A percentile compares a stretch with the other conserved stretches of the same genome.
Conservation (phyloP, 2,113 vertebrate genomes). For the Corythornis vintsioides region DNA sequence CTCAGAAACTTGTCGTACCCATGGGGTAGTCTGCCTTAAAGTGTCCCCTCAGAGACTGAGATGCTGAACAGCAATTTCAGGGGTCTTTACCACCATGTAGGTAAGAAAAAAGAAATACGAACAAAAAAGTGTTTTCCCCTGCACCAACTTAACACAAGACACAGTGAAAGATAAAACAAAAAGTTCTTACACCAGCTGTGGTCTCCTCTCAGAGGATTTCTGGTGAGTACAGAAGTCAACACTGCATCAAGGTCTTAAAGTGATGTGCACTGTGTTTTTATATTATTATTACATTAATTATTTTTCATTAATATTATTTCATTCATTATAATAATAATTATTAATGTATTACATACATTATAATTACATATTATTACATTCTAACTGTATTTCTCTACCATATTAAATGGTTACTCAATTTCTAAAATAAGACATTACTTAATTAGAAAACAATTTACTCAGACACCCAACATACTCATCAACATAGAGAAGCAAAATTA, state of each 20-base stretch:
- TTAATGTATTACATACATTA: too few species aligned
- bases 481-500: not conserved
- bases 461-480: not conserved
- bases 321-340: too few species aligned
- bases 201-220: not conserved
- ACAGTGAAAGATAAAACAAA: not conserved
- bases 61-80: not conserved
- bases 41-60: not conserved
- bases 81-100: not conserved
- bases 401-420: not conserved
- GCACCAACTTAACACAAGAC: not conserved
- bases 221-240: not conserved
- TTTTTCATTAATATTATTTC: too few species aligned
- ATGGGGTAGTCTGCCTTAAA: not conserved
- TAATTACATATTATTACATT: not conserved
- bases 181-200: accelerated
- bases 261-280: not conserved
- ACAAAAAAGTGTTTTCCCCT: not conserved
- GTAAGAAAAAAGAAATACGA: not conserved
- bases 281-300: not conserved
- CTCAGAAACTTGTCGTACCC: not conserved
- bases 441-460: not conserved
- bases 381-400: not conserved
- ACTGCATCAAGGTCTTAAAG: not conserved
- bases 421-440: not conserved